Percentiles rank a stretch among this genome's conserved stretches.
Conservation (phyloP, 23 tunicate genomes). For the Ciona savignyi region DNA sequence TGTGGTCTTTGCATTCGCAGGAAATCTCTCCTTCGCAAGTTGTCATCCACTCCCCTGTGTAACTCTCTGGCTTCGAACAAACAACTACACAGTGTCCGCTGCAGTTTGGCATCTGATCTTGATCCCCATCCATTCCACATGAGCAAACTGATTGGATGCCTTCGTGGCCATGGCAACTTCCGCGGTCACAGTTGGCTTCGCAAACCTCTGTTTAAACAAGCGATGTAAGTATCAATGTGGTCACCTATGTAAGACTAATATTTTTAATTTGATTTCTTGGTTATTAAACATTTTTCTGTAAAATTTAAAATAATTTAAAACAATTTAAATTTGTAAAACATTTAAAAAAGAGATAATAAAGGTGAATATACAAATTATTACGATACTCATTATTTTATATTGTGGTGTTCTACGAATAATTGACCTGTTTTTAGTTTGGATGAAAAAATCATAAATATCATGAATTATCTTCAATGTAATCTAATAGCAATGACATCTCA, state of each 20-base stretch:
- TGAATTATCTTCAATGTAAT: too few species aligned
- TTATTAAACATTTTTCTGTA: too few species aligned
- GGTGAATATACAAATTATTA: neutral
- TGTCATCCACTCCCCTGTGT: neutral
- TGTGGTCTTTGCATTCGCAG: neutral
- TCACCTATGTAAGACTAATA: too few species aligned
- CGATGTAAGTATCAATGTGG: too few species aligned
- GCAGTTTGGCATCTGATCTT: slow-evolving; percentile 2
- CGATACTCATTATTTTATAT: neutral
- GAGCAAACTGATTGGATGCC: neutral
- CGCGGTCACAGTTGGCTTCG: neutral
- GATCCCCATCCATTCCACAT: neutral
- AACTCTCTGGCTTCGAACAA: neutral
- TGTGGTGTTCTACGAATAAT: neutral
- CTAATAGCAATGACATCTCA: too few species aligned
- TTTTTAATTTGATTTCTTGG: too few species aligned
- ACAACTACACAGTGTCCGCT: neutral
- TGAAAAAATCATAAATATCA: too few species aligned
- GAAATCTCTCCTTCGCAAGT: slow-evolving; percentile 11
- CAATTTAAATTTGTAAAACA: too few species aligned
- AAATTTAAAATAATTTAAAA: too few species aligned
- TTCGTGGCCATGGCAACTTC: slow-evolving; percentile 3
- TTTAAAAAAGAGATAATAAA: too few species aligned
- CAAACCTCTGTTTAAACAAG: neutral
- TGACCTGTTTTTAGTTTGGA: neutral